Conservation (phyloP, 2,797 vertebrate genomes). For the Cygnus olor region DNA sequence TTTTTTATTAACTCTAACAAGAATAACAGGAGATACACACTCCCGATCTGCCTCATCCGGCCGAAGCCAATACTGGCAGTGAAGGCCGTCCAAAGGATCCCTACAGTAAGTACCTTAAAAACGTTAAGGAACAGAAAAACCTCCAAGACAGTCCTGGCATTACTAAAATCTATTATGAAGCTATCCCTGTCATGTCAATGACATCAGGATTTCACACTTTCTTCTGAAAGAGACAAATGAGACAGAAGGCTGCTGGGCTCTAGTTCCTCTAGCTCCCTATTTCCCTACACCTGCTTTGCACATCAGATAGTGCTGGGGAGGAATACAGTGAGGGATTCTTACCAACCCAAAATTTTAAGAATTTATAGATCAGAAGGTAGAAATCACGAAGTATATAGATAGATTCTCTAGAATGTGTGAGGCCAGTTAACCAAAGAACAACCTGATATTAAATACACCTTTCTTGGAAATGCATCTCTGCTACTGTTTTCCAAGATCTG, state of each 20-base stretch:
- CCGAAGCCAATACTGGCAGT: background rate
- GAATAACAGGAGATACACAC: background rate
- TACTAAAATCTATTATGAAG: background rate
- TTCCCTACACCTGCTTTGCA: background rate
- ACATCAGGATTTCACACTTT: background rate
- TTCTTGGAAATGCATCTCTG: background rate
- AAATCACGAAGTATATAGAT: background rate
- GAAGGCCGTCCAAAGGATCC: background rate
- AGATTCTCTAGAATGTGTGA: background rate
- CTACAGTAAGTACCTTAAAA: background rate
- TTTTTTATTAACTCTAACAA: background rate
- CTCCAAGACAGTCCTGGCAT: background rate
- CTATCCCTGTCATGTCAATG: background rate
- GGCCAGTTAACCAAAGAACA: background rate
- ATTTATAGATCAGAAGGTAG: background rate
- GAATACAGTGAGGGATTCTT: background rate
- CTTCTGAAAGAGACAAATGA: background rate
- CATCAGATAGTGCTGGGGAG: background rate
- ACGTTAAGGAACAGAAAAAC: background rate
- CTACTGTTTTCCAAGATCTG: background rate
- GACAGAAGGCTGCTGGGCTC: background rate
- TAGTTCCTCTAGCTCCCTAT: background rate
- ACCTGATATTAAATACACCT: background rate
- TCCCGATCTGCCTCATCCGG: background rate
- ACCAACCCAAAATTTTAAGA: background rate